Evolutionary conservation across 2,888 invertebrate genomes (phyloP).

Genomic region (Athalia circularis): DNA sequence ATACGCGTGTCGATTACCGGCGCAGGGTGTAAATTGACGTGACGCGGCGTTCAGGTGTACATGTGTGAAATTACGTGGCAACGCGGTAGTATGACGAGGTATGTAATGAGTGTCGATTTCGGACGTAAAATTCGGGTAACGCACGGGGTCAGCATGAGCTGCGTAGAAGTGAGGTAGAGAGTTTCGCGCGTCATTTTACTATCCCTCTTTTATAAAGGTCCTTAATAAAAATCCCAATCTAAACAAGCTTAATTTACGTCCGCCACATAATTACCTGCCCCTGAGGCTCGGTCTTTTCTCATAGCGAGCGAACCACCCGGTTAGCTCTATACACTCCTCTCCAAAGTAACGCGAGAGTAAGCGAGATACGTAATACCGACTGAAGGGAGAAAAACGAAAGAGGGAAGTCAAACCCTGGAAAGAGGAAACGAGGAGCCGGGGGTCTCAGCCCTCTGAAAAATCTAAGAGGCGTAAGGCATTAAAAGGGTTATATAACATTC

Average conservation of each 20-base stretch:
- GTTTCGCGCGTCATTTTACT: conserved; percentile 66
- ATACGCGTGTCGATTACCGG: conserved; percentile 18
- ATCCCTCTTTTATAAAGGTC: conserved; percentile 68
- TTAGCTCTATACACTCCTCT: neutral
- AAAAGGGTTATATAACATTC: conserved; percentile 75
- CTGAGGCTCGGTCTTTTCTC: conserved; percentile 59
- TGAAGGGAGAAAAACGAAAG: conserved; percentile 52
- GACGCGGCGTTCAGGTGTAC: neutral
- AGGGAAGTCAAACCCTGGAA: conserved; percentile 39
- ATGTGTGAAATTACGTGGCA: neutral
- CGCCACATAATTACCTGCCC: conserved; percentile 74
- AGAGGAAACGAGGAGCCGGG: conserved; percentile 53
- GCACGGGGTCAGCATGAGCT: neutral
- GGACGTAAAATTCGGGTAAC: neutral
- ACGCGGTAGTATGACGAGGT: too few relatives aligned
- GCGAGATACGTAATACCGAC: neutral
- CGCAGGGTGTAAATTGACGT: neutral
- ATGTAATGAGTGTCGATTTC: too few relatives aligned
- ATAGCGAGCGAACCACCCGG: neutral
- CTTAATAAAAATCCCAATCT: conserved; percentile 75
- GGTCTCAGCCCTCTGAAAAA: conserved; percentile 68
- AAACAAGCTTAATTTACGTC: conserved; percentile 75
- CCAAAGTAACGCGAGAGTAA: too few relatives aligned
- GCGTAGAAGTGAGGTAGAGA: conserved; percentile 28
- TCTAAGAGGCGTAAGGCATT: conserved; percentile 74